Conservation (phyloP, 2,888 invertebrate species). For the Meganola albula region DNA sequence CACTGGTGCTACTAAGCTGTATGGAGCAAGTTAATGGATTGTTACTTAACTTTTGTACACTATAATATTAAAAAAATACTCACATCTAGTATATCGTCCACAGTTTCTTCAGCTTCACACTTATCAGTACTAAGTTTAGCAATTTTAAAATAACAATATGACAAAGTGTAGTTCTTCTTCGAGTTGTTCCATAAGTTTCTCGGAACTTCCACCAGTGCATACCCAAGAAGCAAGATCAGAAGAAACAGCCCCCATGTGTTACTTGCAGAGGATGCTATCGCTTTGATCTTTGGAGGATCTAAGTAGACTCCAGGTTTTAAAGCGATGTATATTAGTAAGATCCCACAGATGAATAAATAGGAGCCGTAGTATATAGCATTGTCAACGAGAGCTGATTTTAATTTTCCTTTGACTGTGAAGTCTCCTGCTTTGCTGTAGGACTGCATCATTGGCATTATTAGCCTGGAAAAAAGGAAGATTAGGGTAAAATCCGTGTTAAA, state of each 20-base stretch:
- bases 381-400: slow-evolving; percentile 96
- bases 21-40: too few relatives aligned
- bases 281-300: slow-evolving; percentile 95
- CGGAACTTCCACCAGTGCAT: slow-evolving; percentile 97
- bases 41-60: too few relatives aligned
- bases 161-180: slow-evolving; percentile 89
- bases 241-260: slow-evolving; percentile 99
- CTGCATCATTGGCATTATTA: slow-evolving; percentile 98
- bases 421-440: slow-evolving; percentile 99
- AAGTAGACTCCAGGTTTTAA: slow-evolving; percentile 91
- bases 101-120: slow-evolving; percentile 97
- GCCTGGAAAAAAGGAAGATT: slow-evolving; percentile 80
- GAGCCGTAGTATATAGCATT: slow-evolving; percentile 99
- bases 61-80: slow-evolving; percentile 22
- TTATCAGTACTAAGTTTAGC: slow-evolving; percentile 96
- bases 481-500: too few relatives aligned
- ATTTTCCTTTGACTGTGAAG: slow-evolving; percentile 94
- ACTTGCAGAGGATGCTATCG: slow-evolving; percentile 98
- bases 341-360: slow-evolving; percentile 94
- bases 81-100: slow-evolving; percentile 96
- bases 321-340: slow-evolving; percentile 96
- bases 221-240: slow-evolving; percentile 92
- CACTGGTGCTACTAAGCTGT: too few relatives aligned
- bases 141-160: slow-evolving; percentile 93
- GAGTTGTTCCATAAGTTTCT: slow-evolving; percentile 94